Base-by-base conservation (phyloP, 2,888 invertebrate genomes). In the Xiphydria camelus region DNA sequence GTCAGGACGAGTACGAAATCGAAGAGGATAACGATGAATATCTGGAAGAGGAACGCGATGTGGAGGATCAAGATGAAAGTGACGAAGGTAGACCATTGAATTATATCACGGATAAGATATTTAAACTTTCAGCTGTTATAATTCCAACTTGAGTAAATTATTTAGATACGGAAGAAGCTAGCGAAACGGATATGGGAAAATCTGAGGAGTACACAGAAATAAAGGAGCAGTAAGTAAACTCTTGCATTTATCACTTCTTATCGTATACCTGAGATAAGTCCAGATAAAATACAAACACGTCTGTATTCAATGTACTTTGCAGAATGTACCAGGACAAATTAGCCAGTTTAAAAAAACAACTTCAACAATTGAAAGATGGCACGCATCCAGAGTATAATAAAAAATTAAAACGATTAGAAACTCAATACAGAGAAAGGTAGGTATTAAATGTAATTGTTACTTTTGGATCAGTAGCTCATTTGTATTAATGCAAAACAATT, bases 81-180 rank as follows among this genome's bases (percentile, higher is more conserved):
- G 82, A 83, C 75, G 80, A 82, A 80, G 76, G 85, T 85, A 55
- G 25, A 2, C 14, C 6, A 35, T 21, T 26, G 35, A 21, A 22
- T 23, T 15, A 23, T 31, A 40, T 15, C 10, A 33, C 46, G 31
- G 25, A 42, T 47, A 14, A 39, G 29, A 38, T 35, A 22, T 36
- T 38, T 17, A 36, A 21, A 9, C 2, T 38, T 45, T 37, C 19
- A 45, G 19, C 14, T 15, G 21, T 22, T 18, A 29, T 49, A 31
- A 31, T 41, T 34, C 6, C 41, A 6, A 12, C 12, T 3, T 29
- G 2, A 7, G 1, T 26, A 39, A 40, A 32, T 19, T 4, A 21
- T 36, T 49, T 45, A 88, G 95, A 95, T 73, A 96, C 96, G 0
- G 96, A 95, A 77, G 96, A 96, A 79, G 95, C 95, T 0, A 94